phyloP scores from a whole-genome alignment of 2,888 invertebrate species.

The Holacanthella duospinosa region DNA sequence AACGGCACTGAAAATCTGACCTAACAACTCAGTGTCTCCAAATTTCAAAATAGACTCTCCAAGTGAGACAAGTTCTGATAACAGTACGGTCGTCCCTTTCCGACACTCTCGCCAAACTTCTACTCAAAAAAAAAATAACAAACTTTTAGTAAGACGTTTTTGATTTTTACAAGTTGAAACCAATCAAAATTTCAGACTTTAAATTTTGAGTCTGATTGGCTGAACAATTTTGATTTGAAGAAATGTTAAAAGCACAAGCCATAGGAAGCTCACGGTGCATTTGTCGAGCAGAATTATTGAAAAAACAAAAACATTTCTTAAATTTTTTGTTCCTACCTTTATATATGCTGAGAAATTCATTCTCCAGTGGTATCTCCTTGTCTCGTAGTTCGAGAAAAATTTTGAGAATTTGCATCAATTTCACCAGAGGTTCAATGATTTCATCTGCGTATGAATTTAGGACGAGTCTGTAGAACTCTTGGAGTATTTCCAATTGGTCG shows the following conservation, averaged over 20 bases:
- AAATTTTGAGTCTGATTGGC: too few relatives aligned
- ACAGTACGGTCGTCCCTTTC: background rate
- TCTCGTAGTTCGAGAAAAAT: conserved; percentile 26
- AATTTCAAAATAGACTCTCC: conserved; percentile 21
- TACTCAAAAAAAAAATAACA: conserved; percentile 2
- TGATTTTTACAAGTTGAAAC: too few relatives aligned
- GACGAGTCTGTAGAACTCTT: conserved; percentile 19
- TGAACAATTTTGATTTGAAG: too few relatives aligned
- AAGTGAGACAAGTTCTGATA: conserved; percentile 4
- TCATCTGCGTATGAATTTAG: conserved; percentile 17
- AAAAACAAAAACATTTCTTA: conserved; percentile 1
- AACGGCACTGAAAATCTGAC: conserved; percentile 3
- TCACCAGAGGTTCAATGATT: conserved; percentile 6
- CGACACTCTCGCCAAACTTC: conserved; percentile 8
- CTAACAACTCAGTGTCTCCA: conserved; percentile 22
- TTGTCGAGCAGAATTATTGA: too few relatives aligned
- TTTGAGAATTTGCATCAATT: conserved; percentile 11
- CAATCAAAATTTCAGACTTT: too few relatives aligned
- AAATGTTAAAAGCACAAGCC: too few relatives aligned
- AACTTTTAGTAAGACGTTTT: too few relatives aligned
- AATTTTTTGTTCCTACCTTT: conserved; percentile 16
- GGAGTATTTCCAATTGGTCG: conserved; percentile 19
- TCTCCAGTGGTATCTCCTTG: conserved; percentile 32
- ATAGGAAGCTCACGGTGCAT: too few relatives aligned
- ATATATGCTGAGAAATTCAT: conserved; percentile 24